Evolutionary conservation across 1,140 invertebrate genomes (phyloP).

Genomic region (Macrostomum lignano): DNA sequence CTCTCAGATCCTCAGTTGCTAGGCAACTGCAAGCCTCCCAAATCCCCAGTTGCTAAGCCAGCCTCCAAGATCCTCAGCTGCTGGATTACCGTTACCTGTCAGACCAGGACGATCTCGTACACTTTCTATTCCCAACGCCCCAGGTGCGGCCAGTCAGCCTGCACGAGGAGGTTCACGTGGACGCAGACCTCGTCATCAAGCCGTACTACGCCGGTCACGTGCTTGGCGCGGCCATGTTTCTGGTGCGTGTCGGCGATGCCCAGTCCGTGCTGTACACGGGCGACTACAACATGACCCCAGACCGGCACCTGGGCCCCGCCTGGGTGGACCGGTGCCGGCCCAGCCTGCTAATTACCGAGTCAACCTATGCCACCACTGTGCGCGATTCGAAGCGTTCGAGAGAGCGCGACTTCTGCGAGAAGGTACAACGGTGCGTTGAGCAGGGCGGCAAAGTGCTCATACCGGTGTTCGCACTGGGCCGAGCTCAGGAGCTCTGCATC

Average conservation of each 20-base stretch:
- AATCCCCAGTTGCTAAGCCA: no score
- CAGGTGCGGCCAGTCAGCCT: conserved; percentile 67
- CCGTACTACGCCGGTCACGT: conserved; percentile 99
- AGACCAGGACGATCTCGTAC: no score
- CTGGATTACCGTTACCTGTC: no score
- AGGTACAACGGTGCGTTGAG: conserved; percentile 42
- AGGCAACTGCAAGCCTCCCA: no score
- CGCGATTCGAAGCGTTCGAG: conserved; percentile 79
- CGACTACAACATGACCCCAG: conserved; percentile 99
- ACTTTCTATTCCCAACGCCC: no score
- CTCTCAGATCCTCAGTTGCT: no score
- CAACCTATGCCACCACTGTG: conserved; percentile 95
- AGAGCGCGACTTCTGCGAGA: conserved; percentile 88
- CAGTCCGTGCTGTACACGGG: conserved; percentile 89
- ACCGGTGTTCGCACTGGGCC: conserved; percentile 85
- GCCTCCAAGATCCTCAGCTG: no score
- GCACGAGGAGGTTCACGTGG: conserved; percentile 85
- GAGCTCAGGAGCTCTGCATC: conserved; percentile 94
- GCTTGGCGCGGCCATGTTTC: conserved; percentile 94
- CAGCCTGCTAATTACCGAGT: conserved; percentile 82
- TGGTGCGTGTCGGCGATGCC: conserved; percentile 64
- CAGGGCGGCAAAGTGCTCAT: conserved; percentile 51
- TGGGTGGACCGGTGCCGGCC: conserved; percentile 94
- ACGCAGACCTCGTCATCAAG: conserved; percentile 85
- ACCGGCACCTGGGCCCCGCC: conserved; percentile 83